These are phyloP conservation scores for Neuroscelio doddi DNA, from an alignment of 2,888 invertebrate genomes.

Conservation along the genomic window DNA sequence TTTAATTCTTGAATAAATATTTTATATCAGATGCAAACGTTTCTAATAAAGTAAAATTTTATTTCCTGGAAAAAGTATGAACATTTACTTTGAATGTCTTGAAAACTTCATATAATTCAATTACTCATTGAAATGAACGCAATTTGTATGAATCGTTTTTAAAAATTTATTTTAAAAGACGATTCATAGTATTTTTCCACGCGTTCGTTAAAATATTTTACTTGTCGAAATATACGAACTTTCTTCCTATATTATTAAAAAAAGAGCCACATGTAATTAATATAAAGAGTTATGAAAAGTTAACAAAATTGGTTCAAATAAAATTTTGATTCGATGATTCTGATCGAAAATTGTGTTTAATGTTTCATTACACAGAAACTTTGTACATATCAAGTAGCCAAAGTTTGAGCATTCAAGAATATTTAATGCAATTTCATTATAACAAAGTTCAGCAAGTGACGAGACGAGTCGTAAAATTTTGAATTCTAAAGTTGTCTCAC, in stretches of 20 bases:
- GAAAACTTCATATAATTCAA: too few relatives aligned
- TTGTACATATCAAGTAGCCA: neutral
- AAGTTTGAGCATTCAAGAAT: neutral
- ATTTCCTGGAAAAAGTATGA: too few relatives aligned
- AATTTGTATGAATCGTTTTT: too few relatives aligned
- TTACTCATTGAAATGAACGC: too few relatives aligned
- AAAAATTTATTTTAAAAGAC: too few relatives aligned
- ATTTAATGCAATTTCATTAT: conserved; percentile 11
- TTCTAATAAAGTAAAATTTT: too few relatives aligned
- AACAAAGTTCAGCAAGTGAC: conserved; percentile 13
- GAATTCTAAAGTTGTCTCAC: conserved; percentile 27
- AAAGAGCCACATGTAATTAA: neutral
- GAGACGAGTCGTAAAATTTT: conserved; percentile 47
- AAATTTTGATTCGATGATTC: too few relatives aligned
- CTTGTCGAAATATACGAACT: neutral
- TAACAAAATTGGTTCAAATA: too few relatives aligned
- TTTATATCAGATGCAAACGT: too few relatives aligned
- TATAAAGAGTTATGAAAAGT: neutral
- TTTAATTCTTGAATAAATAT: too few relatives aligned
- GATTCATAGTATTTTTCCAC: too few relatives aligned
- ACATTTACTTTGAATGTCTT: too few relatives aligned
- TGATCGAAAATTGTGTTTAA: neutral
- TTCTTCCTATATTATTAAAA: neutral
- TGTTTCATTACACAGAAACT: neutral
- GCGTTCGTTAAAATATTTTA: neutral